Conservation (phyloP, 2,888 invertebrate genomes). For the Teleiodes luculella region DNA sequence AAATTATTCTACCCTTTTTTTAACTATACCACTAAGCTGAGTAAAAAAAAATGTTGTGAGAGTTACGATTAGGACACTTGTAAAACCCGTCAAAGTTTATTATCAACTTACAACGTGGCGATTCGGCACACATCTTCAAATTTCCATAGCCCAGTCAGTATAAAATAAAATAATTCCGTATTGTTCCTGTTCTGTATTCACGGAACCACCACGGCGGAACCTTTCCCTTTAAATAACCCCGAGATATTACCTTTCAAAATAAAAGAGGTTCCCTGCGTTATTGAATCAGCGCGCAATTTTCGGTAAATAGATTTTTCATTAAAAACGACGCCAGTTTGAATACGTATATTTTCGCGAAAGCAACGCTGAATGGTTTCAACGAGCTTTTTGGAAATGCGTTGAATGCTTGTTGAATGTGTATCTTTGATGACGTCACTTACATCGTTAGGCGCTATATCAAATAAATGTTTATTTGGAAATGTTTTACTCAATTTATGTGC, state of each 20-base stretch:
- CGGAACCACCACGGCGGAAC: neutral
- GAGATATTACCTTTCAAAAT: neutral
- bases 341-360: neutral
- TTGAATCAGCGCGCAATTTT: neutral
- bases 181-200: neutral
- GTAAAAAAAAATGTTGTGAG: too few species aligned
- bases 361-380: neutral
- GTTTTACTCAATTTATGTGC: too few species aligned
- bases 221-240: neutral
- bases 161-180: neutral
- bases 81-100: too few species aligned
- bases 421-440: too few species aligned
- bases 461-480: too few species aligned
- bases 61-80: too few species aligned
- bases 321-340: neutral
- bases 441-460: too few species aligned
- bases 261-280: neutral
- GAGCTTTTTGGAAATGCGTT: neutral
- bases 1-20: too few species aligned
- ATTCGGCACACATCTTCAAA: neutral
- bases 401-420: neutral
- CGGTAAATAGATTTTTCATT: constrained; percentile 3
- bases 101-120: too few species aligned
- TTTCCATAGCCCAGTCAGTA: neutral
- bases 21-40: too few species aligned